Evolutionary conservation across 2,797 vertebrate genomes (phyloP).

Genomic region (Pygocentrus nattereri): DNA sequence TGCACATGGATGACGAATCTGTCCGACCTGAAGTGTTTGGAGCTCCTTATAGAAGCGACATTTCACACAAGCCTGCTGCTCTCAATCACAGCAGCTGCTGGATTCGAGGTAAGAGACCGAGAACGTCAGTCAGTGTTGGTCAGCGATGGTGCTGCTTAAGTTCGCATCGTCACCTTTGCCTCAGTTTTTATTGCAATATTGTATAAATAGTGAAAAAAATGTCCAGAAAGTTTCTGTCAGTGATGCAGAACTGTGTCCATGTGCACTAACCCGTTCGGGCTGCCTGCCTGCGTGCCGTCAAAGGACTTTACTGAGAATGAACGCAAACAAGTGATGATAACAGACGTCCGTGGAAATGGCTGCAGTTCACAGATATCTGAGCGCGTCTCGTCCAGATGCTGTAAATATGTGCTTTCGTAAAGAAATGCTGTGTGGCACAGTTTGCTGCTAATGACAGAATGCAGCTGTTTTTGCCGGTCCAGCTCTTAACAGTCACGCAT

Average conservation of each 20-base stretch:
- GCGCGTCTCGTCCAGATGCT: background rate
- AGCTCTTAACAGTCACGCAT: background rate
- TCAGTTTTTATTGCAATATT: background rate
- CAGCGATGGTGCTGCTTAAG: background rate
- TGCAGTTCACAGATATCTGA: background rate
- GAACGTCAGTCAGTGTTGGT: background rate
- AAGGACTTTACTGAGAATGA: background rate
- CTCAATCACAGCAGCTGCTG: too few species aligned
- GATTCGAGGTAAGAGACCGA: conserved; percentile 20
- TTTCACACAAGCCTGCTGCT: background rate
- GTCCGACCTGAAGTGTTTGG: background rate
- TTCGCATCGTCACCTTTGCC: background rate
- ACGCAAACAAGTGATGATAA: conserved; percentile 33
- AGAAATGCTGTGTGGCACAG: background rate
- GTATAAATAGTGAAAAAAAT: background rate
- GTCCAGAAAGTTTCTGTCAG: conserved; percentile 8
- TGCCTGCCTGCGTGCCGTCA: background rate
- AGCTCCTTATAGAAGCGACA: background rate
- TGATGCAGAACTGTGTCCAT: background rate
- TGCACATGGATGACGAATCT: conserved; percentile 16
- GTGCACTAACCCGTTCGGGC: background rate
- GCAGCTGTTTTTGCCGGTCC: background rate
- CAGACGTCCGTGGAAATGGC: background rate
- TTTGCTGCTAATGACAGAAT: background rate
- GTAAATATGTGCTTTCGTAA: background rate